phyloP scores from a whole-genome alignment of 2,888 invertebrate genomes.

The Volucella inanis region DNA sequence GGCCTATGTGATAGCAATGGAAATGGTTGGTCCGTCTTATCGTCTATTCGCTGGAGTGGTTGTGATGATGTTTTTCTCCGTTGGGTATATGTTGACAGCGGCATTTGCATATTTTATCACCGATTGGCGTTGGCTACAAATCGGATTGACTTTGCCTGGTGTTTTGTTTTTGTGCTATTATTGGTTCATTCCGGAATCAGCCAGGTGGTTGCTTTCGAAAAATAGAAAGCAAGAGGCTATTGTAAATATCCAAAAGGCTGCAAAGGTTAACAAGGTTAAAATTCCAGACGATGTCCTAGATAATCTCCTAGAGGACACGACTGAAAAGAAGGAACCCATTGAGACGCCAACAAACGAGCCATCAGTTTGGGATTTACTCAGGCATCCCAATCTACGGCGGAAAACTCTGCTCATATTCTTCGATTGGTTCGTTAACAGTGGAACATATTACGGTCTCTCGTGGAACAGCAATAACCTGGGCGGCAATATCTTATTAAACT shows the following conservation, averaged over 20 bases:
- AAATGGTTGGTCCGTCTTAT: slow-evolving; percentile 89
- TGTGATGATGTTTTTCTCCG: slow-evolving; percentile 89
- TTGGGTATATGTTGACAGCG: slow-evolving; percentile 88
- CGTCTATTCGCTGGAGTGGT: slow-evolving; percentile 88
- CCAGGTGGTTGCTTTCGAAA: slow-evolving; percentile 88
- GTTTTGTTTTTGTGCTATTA: slow-evolving; percentile 87
- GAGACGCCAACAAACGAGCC: slow-evolving; percentile 79
- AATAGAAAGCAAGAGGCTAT: slow-evolving; percentile 86
- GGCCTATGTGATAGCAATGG: slow-evolving; percentile 90
- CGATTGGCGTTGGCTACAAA: slow-evolving; percentile 88
- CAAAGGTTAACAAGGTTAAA: slow-evolving; percentile 86
- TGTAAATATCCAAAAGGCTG: slow-evolving; percentile 85
- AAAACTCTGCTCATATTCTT: slow-evolving; percentile 88
- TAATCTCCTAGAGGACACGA: slow-evolving; percentile 84
- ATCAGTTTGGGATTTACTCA: slow-evolving; percentile 86
- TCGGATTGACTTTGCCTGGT: slow-evolving; percentile 88
- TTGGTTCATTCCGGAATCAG: slow-evolving; percentile 91
- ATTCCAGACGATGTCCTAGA: slow-evolving; percentile 85
- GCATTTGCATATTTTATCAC: slow-evolving; percentile 87
- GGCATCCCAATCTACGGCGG: slow-evolving; percentile 86
- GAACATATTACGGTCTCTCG: slow-evolving; percentile 90
- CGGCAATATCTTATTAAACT: slow-evolving; percentile 89
- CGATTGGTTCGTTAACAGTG: slow-evolving; percentile 91
- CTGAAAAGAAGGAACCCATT: slow-evolving; percentile 78
- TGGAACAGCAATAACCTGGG: slow-evolving; percentile 89